A percentile compares a stretch with the other conserved stretches of the same genome.
Evolutionary conservation across 2,888 invertebrate genomes (phyloP).

Genomic region (Nymphalis c-album): DNA sequence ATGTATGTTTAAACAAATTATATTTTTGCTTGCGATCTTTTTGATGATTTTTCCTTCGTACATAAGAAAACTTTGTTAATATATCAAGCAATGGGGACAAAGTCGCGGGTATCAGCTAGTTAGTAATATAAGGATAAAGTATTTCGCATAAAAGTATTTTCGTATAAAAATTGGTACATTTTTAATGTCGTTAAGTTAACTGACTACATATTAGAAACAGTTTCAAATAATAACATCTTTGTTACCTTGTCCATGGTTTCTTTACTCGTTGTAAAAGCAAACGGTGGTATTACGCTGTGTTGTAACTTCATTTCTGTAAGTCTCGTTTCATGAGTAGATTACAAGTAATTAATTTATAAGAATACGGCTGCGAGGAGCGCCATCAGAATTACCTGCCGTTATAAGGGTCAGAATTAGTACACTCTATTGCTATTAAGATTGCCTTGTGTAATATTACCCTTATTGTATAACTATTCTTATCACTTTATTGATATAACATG

Average conservation of each 20-base stretch:
- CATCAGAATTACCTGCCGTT: constrained; percentile 60
- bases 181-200: too few species aligned
- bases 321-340: constrained; percentile 80
- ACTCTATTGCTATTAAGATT: constrained; percentile 14
- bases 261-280: constrained; percentile 30
- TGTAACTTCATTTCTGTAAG: constrained; percentile 80
- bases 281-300: constrained; percentile 53
- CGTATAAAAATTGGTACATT: too few species aligned
- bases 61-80: too few species aligned
- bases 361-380: constrained; percentile 72
- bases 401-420: constrained; percentile 51
- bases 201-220: too few species aligned
- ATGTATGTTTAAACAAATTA: too few species aligned
- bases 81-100: too few species aligned
- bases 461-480: background rate
- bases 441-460: background rate
- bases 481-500: background rate
- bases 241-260: background rate
- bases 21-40: too few species aligned
- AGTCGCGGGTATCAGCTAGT: too few species aligned
- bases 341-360: constrained; percentile 82
- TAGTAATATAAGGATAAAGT: too few species aligned
- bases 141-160: too few species aligned
- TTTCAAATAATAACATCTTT: too few species aligned
- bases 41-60: too few species aligned